A percentile compares a stretch with the other conserved stretches of the same genome.
Conservation (phyloP, 2,113 vertebrate genomes). For the Hiodon alosoides region DNA sequence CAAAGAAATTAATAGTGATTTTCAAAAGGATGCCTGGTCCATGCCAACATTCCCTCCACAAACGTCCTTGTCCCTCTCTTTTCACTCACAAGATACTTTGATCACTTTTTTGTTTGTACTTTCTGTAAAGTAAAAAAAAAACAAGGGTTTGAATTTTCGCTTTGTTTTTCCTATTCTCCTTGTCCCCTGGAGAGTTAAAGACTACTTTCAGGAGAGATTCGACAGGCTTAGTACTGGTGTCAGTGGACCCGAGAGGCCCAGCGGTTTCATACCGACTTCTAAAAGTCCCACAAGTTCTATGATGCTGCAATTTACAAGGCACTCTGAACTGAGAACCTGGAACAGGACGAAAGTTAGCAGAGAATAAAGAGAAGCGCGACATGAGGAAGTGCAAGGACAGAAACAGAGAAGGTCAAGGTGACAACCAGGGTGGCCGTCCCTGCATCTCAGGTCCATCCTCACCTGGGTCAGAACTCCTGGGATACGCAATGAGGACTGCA, state of each 20-base stretch:
- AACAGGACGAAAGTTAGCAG: constrained; percentile 27
- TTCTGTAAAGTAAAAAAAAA: constrained; percentile 43
- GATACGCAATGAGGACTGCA: neutral
- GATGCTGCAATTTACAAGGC: constrained; percentile 35
- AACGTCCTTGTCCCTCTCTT: constrained; percentile 47
- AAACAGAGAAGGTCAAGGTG: neutral
- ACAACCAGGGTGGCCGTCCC: neutral
- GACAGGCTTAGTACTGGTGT: constrained; percentile 45
- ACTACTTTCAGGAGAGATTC: constrained; percentile 51
- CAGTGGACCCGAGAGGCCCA: constrained; percentile 34
- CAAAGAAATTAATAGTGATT: too few relatives aligned
- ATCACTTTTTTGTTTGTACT: constrained; percentile 55
- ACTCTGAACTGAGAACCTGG: constrained; percentile 24
- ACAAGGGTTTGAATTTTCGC: constrained; percentile 42
- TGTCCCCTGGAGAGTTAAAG: constrained; percentile 24
- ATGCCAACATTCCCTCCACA: constrained; percentile 28
- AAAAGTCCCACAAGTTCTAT: constrained; percentile 55
- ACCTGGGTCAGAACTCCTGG: neutral
- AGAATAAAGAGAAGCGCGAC: constrained; percentile 13
- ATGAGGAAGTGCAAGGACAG: neutral
- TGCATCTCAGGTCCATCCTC: neutral
- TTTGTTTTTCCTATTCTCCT: constrained; percentile 36
- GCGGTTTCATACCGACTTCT: constrained; percentile 51
- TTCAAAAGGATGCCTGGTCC: too few relatives aligned
- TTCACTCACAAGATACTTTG: constrained; percentile 52